Percentiles rank a stretch among this genome's conserved stretches.
Evolutionary conservation across 2,888 invertebrate genomes (phyloP).

Genomic region (Heliconius aoede): DNA sequence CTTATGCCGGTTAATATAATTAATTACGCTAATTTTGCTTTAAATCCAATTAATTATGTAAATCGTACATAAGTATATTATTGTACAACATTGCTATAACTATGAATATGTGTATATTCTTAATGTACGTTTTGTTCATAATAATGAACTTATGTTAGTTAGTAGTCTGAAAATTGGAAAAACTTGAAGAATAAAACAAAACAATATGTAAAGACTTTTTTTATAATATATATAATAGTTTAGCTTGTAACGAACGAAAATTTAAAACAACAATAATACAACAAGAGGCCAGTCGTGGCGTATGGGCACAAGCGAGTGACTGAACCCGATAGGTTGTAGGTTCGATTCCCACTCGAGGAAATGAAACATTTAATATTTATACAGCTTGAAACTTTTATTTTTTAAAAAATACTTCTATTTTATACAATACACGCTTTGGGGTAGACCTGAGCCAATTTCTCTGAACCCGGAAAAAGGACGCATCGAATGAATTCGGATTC

Average conservation of each 20-base stretch:
- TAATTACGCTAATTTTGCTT: slow-evolving; percentile 11
- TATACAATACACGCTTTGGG: neutral
- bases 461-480: neutral
- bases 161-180: neutral
- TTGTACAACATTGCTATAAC: neutral
- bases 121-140: neutral
- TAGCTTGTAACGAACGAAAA: too few species aligned
- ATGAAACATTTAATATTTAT: too few species aligned
- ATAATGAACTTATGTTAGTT: neutral
- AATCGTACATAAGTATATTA: neutral
- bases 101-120: neutral
- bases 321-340: too few species aligned
- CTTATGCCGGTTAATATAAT: slow-evolving; percentile 13
- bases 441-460: neutral
- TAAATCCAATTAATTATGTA: slow-evolving; percentile 6
- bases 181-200: neutral
- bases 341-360: too few species aligned
- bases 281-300: too few species aligned
- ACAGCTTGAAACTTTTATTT: too few species aligned
- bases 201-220: too few species aligned
- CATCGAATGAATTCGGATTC: neutral
- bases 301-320: too few species aligned
- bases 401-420: too few species aligned
- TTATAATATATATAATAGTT: too few species aligned
- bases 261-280: too few species aligned